A percentile compares a stretch with the other conserved stretches of the same genome.
phyloP scores from a whole-genome alignment of 1,140 invertebrate genomes.

The Gonatopus flavifemur region DNA sequence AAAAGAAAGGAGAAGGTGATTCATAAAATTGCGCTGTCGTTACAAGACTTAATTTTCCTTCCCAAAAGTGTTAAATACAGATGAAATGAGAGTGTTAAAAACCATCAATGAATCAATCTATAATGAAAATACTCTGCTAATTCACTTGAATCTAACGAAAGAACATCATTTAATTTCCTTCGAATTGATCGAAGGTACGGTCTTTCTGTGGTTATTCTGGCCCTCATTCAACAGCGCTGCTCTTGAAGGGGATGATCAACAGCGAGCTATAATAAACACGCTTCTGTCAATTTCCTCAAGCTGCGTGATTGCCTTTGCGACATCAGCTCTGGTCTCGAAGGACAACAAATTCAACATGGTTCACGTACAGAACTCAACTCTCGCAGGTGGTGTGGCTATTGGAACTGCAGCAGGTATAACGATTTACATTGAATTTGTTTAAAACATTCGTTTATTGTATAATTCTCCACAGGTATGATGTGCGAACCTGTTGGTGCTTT shows the following conservation, averaged over 20 bases:
- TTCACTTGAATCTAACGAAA: background rate
- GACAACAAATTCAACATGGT: slow-evolving; percentile 88
- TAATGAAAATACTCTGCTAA: background rate
- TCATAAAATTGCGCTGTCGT: too few species aligned
- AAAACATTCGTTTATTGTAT: too few species aligned
- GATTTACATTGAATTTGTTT: slow-evolving; percentile 2
- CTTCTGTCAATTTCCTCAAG: slow-evolving; percentile 84
- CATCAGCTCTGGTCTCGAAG: slow-evolving; percentile 77
- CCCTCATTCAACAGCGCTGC: slow-evolving; percentile 91
- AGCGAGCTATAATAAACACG: slow-evolving; percentile 90
- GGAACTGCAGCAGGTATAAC: slow-evolving; percentile 55
- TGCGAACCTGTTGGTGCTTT: slow-evolving; percentile 85
- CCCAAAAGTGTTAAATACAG: too few species aligned
- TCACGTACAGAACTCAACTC: slow-evolving; percentile 85
- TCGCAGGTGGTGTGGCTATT: slow-evolving; percentile 77
- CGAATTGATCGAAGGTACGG: slow-evolving; percentile 69
- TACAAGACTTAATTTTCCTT: too few species aligned
- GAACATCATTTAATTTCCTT: background rate
- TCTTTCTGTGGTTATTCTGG: slow-evolving; percentile 96
- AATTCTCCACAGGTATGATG: slow-evolving; percentile 64
- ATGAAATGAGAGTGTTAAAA: too few species aligned
- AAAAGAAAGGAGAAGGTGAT: too few species aligned
- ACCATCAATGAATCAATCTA: slow-evolving; percentile 1
- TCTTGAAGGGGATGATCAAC: slow-evolving; percentile 72
- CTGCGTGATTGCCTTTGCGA: slow-evolving; percentile 79